These are phyloP conservation scores for Meloidogyne floridensis DNA, from an alignment of 1,140 invertebrate species.

Conservation along the genomic window DNA sequence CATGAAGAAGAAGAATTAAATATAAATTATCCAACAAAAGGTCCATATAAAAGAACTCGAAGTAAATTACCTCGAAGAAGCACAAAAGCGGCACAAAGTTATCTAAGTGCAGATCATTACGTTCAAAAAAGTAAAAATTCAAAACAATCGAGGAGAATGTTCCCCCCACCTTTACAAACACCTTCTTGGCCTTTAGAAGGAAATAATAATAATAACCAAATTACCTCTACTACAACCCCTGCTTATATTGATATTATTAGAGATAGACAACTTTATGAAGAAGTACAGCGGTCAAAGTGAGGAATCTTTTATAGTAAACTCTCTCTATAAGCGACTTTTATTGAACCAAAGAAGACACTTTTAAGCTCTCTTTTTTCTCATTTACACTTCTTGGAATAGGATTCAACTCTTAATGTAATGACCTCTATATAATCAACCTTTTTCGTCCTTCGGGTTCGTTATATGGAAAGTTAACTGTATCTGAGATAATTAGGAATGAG, in stretches of 20 bases:
- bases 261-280: constrained; percentile 26
- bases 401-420: too few relatives aligned
- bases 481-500: too few relatives aligned
- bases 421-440: too few relatives aligned
- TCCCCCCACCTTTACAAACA: neutral
- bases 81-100: constrained; percentile 18
- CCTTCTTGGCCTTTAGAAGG: neutral
- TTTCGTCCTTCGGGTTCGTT: too few relatives aligned
- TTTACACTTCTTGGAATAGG: too few relatives aligned
- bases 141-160: neutral
- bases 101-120: constrained; percentile 15
- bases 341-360: too few relatives aligned
- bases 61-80: constrained; percentile 17
- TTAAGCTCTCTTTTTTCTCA: too few relatives aligned
- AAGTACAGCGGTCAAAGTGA: constrained; percentile 12
- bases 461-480: too few relatives aligned
- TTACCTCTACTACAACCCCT: neutral
- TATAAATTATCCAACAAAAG: constrained; percentile 1
- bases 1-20: neutral
- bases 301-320: neutral
- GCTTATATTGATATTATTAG: constrained; percentile 22
- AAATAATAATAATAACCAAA: neutral
- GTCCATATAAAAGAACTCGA: constrained; percentile 16
- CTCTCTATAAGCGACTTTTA: too few relatives aligned
- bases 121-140: neutral